These are phyloP conservation scores for Bombyx huttoni DNA, from an alignment of 2,888 invertebrate species.

Conservation along the genomic window DNA sequence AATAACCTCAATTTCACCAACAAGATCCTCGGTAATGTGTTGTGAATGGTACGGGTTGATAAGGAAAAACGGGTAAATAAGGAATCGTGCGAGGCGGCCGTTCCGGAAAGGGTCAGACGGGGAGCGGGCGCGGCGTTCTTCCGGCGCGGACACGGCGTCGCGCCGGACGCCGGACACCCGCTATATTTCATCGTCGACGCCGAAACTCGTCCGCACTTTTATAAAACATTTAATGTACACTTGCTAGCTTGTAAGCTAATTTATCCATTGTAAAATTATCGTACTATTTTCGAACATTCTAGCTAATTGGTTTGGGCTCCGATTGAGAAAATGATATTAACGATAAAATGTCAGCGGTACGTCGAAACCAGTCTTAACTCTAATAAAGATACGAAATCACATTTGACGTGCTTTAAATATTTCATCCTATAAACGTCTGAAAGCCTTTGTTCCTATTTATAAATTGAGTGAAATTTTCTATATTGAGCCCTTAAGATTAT, in stretches of 20 bases:
- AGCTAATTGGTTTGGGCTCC: too few relatives aligned
- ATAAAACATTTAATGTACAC: conserved; percentile 24
- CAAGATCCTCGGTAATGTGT: conserved; percentile 52
- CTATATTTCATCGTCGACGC: conserved; percentile 29
- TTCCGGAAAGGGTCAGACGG: conserved; percentile 41
- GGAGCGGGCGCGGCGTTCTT: conserved; percentile 18
- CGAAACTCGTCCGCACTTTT: conserved; percentile 25
- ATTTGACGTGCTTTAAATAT: too few relatives aligned
- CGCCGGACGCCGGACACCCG: conserved; percentile 24
- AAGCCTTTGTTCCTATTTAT: too few relatives aligned
- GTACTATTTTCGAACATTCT: too few relatives aligned
- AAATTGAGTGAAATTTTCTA: too few relatives aligned
- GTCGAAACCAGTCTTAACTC: too few relatives aligned
- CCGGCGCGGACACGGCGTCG: conserved; percentile 43
- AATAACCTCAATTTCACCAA: conserved; percentile 48
- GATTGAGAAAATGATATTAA: too few relatives aligned
- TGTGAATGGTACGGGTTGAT: conserved; percentile 60
- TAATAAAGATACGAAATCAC: too few relatives aligned
- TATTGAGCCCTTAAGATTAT: background rate
- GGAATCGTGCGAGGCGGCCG: conserved; percentile 35
- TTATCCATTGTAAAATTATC: too few relatives aligned
- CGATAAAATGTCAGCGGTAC: too few relatives aligned
- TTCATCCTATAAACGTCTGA: too few relatives aligned
- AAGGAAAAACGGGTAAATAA: conserved; percentile 69
- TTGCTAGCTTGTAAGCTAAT: background rate